These are phyloP conservation scores for Sarcophaga carnaria DNA, from an alignment of 2,888 invertebrate genomes.

Conservation along the genomic window DNA sequence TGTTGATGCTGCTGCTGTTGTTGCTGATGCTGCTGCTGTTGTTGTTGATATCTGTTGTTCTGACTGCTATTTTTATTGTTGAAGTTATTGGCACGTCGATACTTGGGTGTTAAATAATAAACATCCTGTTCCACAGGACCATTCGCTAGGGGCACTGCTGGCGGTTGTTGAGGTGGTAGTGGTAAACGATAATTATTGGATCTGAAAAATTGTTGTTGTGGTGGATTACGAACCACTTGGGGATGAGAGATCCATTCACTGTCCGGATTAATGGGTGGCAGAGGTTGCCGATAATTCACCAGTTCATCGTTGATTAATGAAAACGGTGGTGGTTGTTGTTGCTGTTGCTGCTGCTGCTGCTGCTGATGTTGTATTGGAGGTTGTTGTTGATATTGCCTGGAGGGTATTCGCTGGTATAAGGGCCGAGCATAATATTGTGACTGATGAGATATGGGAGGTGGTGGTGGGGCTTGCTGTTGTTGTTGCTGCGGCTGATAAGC, in stretches of 20 bases:
- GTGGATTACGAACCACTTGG: constrained; percentile 75
- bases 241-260: constrained; percentile 83
- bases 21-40: constrained; percentile 41
- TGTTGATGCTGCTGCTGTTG: constrained; percentile 24
- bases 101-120: constrained; percentile 74
- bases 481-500: constrained; percentile 72
- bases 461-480: constrained; percentile 60
- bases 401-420: constrained; percentile 74
- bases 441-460: constrained; percentile 72
- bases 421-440: constrained; percentile 73
- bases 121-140: constrained; percentile 69
- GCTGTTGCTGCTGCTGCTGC: constrained; percentile 76
- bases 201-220: constrained; percentile 77
- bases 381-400: constrained; percentile 51
- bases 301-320: constrained; percentile 86
- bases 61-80: constrained; percentile 49
- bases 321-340: constrained; percentile 83
- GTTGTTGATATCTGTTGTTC: constrained; percentile 45
- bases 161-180: constrained; percentile 32
- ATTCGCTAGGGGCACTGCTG: constrained; percentile 37
- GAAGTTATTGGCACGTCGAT: constrained; percentile 72
- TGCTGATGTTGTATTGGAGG: constrained; percentile 43
- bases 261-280: constrained; percentile 87
- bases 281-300: constrained; percentile 83
- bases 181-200: constrained; percentile 67